Conservation (phyloP, 2,888 invertebrate species). For the Caenorhabditis panamensis region DNA sequence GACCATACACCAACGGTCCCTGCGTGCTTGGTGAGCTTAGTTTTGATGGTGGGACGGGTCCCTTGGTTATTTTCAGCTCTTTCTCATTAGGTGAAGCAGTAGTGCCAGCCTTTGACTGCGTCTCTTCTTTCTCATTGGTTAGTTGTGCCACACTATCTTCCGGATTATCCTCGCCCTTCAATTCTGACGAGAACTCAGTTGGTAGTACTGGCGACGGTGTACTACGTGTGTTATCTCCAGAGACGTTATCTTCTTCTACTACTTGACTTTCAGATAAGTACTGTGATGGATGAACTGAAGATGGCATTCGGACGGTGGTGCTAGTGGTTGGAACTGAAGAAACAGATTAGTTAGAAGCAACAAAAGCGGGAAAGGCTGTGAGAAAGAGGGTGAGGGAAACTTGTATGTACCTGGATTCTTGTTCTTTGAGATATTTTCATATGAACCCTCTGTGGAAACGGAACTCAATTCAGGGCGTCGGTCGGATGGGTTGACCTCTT, state of each 20-base stretch:
- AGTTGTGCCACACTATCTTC: not conserved
- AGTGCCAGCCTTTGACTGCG: not conserved
- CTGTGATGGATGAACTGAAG: constrained; percentile 40
- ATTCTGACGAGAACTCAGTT: constrained; percentile 15
- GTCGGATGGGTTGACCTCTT: constrained; percentile 52
- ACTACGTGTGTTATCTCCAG: constrained; percentile 18
- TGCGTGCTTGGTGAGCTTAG: not conserved
- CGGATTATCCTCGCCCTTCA: not conserved
- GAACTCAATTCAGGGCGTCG: constrained; percentile 55
- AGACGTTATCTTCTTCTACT: constrained; percentile 5
- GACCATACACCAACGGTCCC: not conserved
- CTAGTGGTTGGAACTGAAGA: constrained; percentile 45
- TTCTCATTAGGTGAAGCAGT: constrained; percentile 4
- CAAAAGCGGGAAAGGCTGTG: constrained; percentile 22
- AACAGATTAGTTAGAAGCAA: constrained; percentile 37
- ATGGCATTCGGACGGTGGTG: constrained; percentile 37
- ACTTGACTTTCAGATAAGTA: constrained; percentile 28
- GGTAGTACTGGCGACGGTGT: constrained; percentile 13
- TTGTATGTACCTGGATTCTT: constrained; percentile 16
- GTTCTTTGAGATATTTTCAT: constrained; percentile 46
- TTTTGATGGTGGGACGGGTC: not conserved
- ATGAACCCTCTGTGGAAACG: constrained; percentile 39
- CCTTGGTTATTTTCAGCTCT: not conserved
- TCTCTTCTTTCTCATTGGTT: not conserved
- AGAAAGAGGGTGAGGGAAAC: not conserved